Evolutionary conservation across 2,888 invertebrate genomes (phyloP), one percentile per base, ranked within the genome.

Genomic region (Cryptophagus acutangulus): DNA sequence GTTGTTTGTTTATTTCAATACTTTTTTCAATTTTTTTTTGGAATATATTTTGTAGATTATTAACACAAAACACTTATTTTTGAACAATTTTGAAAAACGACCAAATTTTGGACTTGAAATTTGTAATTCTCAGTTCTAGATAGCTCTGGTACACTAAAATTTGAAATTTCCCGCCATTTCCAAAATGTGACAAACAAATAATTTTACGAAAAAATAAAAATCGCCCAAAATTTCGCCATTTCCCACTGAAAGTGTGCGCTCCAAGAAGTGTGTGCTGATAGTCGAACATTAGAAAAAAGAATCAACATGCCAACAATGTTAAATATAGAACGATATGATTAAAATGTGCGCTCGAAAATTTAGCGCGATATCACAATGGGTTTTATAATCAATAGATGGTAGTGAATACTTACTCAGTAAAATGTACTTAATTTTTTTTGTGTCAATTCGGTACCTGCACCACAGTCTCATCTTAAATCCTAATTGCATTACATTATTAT

Each of bases 281-380:
- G n/a, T n/a, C n/a, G n/a, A n/a, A n/a, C n/a, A n/a, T n/a, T n/a
- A n/a, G n/a, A n/a, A n/a, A n/a, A n/a, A n/a, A n/a, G n/a, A n/a
- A n/a, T n/a, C n/a, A n/a, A n/a, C n/a, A n/a, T n/a, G n/a, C n/a
- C n/a, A n/a, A n/a, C n/a, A n/a, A n/a, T n/a, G n/a, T n/a, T n/a
- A n/a, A n/a, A n/a, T n/a, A n/a, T n/a, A 13, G 54, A 59, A 59
- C 60, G 66, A 66, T 66, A 66, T 66, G 66, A 64, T 61, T 63
- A 54, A 53, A 45, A 55, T 55, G 58, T 59, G 62, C 61, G 59
- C 58, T 4, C 9, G 3, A 26, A 26, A 26, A 45, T 45, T 58
- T n/a, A n/a, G 58, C 58, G 59, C 64, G 56, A 63, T 67, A 67
- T 67, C 67, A 67, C 67, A 67, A 65, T 64, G 60, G 62, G 62